Evolutionary conservation across 2,888 invertebrate species (phyloP).

Genomic region (Seira sanloemensis): DNA sequence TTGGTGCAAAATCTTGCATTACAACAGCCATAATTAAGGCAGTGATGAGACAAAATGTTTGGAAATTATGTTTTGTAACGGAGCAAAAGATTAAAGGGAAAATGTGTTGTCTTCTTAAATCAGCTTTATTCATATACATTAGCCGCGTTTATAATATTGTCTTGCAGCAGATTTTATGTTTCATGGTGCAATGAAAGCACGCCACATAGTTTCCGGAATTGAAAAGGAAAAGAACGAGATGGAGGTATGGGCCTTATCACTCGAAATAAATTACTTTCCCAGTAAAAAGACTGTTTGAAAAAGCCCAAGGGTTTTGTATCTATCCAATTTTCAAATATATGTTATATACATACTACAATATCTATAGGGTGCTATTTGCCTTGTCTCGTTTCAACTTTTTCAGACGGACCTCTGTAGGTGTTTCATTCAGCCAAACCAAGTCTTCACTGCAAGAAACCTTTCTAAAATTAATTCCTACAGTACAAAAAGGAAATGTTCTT

Average conservation of each 20-base stretch:
- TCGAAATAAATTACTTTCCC: conserved; percentile 59
- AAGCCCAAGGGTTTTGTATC: conserved; percentile 45
- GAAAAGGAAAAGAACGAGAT: conserved; percentile 18
- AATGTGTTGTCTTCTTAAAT: no score
- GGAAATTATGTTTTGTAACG: no score
- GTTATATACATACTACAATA: neutral
- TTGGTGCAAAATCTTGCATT: no score
- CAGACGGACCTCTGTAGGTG: neutral
- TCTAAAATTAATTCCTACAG: neutral
- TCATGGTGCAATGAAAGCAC: neutral
- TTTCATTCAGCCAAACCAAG: neutral
- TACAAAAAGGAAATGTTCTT: neutral
- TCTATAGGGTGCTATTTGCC: neutral
- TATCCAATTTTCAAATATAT: conserved; percentile 26
- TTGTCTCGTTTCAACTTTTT: neutral
- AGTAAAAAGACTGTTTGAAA: conserved; percentile 41
- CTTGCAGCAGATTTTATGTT: conserved; percentile 4
- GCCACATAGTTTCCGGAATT: conserved; percentile 10
- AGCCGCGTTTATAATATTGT: no score
- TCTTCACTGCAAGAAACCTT: neutral
- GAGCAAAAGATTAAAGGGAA: no score
- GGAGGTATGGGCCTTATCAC: conserved; percentile 47
- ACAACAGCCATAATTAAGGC: no score
- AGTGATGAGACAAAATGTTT: no score
- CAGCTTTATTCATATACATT: no score